A percentile compares a stretch with the other conserved stretches of the same genome.
Conservation (phyloP, 1,140 invertebrate species). For the Drosophila malerkotliana region DNA sequence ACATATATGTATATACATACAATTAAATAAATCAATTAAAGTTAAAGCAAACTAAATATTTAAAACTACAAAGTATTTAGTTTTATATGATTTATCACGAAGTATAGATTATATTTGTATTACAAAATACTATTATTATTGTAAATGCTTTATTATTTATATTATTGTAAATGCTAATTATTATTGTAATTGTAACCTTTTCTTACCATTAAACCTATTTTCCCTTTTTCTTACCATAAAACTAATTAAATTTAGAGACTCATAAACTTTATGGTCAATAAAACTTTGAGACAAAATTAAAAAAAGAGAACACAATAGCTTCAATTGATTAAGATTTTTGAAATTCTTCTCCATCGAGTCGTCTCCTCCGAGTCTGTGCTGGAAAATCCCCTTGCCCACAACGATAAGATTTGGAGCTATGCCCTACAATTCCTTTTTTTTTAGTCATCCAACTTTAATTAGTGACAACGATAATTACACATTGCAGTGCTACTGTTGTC, state of each 20-base stretch:
- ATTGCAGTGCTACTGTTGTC: conserved; percentile 43
- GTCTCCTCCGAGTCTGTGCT: conserved; percentile 36
- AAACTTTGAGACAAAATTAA: conserved; percentile 9
- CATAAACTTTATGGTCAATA: conserved; percentile 5
- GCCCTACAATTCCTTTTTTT: conserved; percentile 13
- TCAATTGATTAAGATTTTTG: conserved; percentile 35
- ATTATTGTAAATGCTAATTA: too few relatives aligned
- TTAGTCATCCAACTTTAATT: conserved; percentile 69
- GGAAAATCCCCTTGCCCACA: conserved; percentile 33
- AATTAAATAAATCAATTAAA: too few relatives aligned
- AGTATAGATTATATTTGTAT: too few relatives aligned
- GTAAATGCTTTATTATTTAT: too few relatives aligned
- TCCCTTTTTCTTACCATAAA: too few relatives aligned
- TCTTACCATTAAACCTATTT: too few relatives aligned
- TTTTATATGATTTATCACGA: background rate
- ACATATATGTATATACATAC: too few relatives aligned
- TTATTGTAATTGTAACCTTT: too few relatives aligned
- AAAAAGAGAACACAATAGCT: background rate
- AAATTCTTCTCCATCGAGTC: conserved; percentile 36
- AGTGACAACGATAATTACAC: conserved; percentile 82
- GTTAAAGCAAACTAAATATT: too few relatives aligned
- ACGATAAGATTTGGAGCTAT: conserved; percentile 30
- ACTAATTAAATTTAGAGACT: background rate
- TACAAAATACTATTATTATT: too few relatives aligned
- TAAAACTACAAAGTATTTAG: too few relatives aligned